Conservation (phyloP, 2,113 vertebrate species). For the Protobothrops flavoviridis region DNA sequence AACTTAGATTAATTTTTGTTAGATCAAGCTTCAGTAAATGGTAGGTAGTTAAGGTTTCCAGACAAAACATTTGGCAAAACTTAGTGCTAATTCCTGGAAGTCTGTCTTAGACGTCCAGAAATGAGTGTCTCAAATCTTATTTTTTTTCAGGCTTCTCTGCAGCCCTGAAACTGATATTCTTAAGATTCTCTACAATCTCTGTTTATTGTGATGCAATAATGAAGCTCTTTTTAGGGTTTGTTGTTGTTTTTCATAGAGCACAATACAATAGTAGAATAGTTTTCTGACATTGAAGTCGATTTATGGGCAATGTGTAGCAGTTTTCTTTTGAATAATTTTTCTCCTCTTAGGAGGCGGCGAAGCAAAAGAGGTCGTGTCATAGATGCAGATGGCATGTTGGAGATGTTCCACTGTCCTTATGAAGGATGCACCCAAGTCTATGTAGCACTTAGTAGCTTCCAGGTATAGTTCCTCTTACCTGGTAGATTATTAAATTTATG, state of each 20-base stretch:
- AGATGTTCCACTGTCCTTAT: slow-evolving; percentile 90
- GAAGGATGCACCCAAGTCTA: slow-evolving; percentile 91
- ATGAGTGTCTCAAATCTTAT: neutral
- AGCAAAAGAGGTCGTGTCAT: slow-evolving; percentile 76
- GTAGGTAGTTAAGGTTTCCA: neutral
- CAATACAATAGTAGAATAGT: neutral
- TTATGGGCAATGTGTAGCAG: neutral
- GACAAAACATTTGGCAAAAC: neutral
- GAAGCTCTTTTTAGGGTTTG: neutral
- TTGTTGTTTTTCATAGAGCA: neutral
- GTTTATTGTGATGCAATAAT: neutral
- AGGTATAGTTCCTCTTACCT: slow-evolving; percentile 68
- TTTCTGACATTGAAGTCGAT: neutral
- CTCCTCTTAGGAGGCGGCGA: slow-evolving; percentile 72
- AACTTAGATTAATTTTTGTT: neutral
- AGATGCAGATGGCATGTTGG: slow-evolving; percentile 84
- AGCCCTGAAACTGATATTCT: neutral
- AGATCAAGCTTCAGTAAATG: neutral
- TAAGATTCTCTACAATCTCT: neutral
- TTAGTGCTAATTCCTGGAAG: neutral
- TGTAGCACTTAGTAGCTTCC: slow-evolving; percentile 89
- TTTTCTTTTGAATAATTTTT: neutral
- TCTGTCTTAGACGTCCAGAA: neutral
- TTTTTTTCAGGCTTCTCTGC: neutral
- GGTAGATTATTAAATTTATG: neutral